Conservation (phyloP, 92 coral and sea anemone species). For the Bergia sp. region DNA sequence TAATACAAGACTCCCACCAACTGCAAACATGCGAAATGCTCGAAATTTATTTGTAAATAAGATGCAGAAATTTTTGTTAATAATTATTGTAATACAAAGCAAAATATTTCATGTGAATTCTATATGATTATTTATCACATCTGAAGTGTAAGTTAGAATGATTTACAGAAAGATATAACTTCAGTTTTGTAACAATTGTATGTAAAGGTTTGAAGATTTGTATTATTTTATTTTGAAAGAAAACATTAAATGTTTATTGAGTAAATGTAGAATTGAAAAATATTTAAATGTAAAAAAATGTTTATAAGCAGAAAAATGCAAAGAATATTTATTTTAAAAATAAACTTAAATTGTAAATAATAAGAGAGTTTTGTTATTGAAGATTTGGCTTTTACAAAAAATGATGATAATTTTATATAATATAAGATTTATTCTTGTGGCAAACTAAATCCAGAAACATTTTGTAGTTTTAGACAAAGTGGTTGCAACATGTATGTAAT, state of each 20-base stretch:
- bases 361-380: neutral
- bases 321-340: neutral
- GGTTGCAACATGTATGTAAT: too few species aligned
- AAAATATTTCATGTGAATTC: neutral
- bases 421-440: too few species aligned
- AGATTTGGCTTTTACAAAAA: neutral
- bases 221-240: neutral
- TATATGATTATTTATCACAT: neutral
- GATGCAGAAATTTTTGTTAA: neutral
- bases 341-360: constrained; percentile 1
- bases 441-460: neutral
- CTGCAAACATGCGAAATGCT: constrained; percentile 38
- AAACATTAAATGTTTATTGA: neutral
- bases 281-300: constrained; percentile 28
- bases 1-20: constrained; percentile 6
- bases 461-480: too few species aligned
- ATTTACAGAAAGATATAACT: neutral
- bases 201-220: neutral
- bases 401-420: neutral
- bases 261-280: neutral
- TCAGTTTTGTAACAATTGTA: constrained; percentile 20
- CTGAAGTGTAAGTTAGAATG: neutral
- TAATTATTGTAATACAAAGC: neutral
- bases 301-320: constrained; percentile 1
- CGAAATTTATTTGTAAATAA: constrained; percentile 34